phyloP scores from a whole-genome alignment of 2,888 invertebrate genomes.

The Uloborus plumipes region DNA sequence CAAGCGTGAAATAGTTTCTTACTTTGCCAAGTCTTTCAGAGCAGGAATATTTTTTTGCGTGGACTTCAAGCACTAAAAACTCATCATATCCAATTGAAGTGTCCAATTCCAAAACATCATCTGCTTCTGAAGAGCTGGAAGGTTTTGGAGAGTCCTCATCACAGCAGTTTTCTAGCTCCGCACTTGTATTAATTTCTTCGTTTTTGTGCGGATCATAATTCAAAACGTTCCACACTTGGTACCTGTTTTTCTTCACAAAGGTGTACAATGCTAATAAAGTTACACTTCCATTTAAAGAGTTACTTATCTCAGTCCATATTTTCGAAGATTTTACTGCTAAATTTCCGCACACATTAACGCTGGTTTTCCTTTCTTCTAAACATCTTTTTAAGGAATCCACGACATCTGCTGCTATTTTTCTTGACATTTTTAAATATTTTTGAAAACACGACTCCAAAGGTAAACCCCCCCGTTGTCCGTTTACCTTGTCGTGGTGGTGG shows the following conservation, averaged over 20 bases:
- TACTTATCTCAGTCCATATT: not conserved
- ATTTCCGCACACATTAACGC: not conserved
- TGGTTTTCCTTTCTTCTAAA: not conserved
- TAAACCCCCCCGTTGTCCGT: too few relatives aligned
- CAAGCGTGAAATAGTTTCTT: not conserved
- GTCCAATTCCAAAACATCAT: not conserved
- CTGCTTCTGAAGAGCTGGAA: not conserved
- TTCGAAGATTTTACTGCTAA: not conserved
- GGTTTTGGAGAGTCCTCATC: not conserved
- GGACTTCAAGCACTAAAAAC: not conserved
- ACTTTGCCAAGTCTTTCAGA: not conserved
- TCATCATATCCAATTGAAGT: not conserved
- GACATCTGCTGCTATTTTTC: not conserved
- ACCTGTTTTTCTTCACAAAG: not conserved
- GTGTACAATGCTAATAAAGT: not conserved
- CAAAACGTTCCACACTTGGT: not conserved
- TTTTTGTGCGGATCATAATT: not conserved
- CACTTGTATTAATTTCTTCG: not conserved
- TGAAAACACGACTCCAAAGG: too few relatives aligned
- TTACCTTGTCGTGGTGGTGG: too few relatives aligned
- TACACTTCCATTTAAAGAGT: not conserved
- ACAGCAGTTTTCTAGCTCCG: not conserved
- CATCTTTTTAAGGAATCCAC: not conserved
- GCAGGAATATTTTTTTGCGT: not conserved
- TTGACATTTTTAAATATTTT: not conserved